A percentile compares a stretch with the other conserved stretches of the same genome.
These are phyloP conservation scores for Apostichopus japonicus DNA, from an alignment of 35 echinoderm and acorn worm genomes.

Conservation along the genomic window DNA sequence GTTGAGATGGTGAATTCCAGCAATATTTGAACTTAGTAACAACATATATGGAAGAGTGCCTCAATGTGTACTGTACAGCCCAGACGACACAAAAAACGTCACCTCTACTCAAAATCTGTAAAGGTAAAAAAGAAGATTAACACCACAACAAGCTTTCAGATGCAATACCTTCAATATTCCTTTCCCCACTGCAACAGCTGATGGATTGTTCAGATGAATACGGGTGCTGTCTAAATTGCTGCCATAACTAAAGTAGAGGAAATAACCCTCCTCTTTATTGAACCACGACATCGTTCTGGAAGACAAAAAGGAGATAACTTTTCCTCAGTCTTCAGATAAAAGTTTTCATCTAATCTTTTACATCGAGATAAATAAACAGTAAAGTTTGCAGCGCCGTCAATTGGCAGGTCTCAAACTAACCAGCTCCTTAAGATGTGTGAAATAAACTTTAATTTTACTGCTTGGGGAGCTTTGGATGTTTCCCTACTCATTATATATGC, in stretches of 20 bases:
- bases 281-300: not conserved
- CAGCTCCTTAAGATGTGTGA: not conserved
- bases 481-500: not conserved
- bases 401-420: slow-evolving; percentile 16
- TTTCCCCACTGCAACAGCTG: slow-evolving; percentile 11
- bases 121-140: not conserved
- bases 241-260: slow-evolving; percentile 31
- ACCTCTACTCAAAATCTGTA: too few relatives aligned
- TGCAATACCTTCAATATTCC: slow-evolving; percentile 9
- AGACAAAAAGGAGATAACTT: not conserved
- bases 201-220: slow-evolving; percentile 46
- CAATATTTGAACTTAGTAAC: too few relatives aligned
- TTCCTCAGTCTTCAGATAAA: not conserved
- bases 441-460: slow-evolving; percentile 16
- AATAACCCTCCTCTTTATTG: slow-evolving; percentile 22
- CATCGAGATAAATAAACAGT: not conserved
- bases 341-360: too few relatives aligned
- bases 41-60: too few relatives aligned
- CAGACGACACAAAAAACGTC: too few relatives aligned
- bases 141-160: not conserved
- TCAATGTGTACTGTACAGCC: too few relatives aligned
- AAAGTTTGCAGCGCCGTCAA: not conserved
- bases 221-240: slow-evolving; percentile 43
- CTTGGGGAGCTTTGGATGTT: slow-evolving; percentile 8
- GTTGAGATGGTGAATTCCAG: too few relatives aligned